These are phyloP conservation scores for Oceanodroma tethys DNA, from an alignment of 2,113 vertebrate species.

Conservation along the genomic window DNA sequence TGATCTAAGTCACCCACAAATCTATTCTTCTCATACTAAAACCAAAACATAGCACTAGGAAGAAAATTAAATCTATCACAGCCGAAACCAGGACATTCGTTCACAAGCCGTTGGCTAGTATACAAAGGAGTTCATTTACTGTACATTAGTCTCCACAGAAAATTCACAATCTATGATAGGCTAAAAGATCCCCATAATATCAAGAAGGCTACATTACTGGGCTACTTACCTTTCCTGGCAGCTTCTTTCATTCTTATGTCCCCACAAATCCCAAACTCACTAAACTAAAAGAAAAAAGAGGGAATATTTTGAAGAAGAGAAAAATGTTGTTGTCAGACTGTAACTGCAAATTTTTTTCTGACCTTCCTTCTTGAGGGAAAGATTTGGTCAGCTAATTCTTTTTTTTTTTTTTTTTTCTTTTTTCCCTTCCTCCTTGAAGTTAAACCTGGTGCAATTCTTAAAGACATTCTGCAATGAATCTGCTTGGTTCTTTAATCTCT, in stretches of 20 bases:
- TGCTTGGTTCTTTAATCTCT: background rate
- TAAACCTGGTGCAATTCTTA: background rate
- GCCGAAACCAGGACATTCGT: too few relatives aligned
- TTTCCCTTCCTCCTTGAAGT: too few relatives aligned
- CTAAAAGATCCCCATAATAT: background rate
- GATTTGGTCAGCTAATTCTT: background rate
- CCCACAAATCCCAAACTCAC: background rate
- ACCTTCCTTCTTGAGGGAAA: background rate
- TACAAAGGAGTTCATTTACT: background rate
- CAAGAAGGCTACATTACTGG: background rate
- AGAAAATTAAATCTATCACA: too few relatives aligned
- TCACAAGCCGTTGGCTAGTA: background rate
- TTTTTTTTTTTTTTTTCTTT: too few relatives aligned
- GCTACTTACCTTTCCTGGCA: background rate
- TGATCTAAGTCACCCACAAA: background rate
- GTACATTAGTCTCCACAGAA: background rate
- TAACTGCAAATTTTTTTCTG: background rate
- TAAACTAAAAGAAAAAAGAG: background rate
- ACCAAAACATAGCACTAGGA: too few relatives aligned
- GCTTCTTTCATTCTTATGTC: background rate
- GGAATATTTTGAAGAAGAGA: background rate
- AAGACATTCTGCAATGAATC: background rate
- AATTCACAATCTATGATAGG: background rate
- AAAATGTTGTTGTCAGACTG: background rate
- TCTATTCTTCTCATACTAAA: too few relatives aligned